Percentiles rank a stretch among this genome's conserved stretches.
These are phyloP conservation scores for Drosophila dives DNA, from an alignment of 2,888 invertebrate species.

Conservation along the genomic window DNA sequence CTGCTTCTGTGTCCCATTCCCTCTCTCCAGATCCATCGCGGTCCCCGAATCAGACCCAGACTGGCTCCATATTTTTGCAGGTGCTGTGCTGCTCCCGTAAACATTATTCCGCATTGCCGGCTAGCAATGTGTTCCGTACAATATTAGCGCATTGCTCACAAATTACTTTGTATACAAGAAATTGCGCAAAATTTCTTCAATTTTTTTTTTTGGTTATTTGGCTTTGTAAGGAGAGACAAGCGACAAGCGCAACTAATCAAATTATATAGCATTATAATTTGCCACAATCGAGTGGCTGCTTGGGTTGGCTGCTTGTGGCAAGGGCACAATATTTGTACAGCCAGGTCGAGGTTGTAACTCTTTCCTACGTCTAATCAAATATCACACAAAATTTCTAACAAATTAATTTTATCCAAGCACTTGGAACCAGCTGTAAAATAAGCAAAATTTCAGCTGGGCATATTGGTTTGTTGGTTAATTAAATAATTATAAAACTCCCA, in stretches of 20 bases:
- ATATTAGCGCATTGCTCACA: constrained; percentile 40
- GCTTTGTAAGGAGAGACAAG: constrained; percentile 14
- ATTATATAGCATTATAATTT: constrained; percentile 55
- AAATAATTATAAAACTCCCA: background rate
- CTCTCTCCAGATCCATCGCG: background rate
- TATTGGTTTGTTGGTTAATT: background rate
- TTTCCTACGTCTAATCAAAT: constrained; percentile 14
- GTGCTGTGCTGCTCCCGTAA: constrained; percentile 3
- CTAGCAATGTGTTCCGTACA: constrained; percentile 3
- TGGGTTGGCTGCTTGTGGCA: constrained; percentile 29
- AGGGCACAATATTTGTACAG: constrained; percentile 22
- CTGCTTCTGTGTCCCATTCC: constrained; percentile 7
- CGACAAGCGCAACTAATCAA: constrained; percentile 59
- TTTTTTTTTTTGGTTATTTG: constrained; percentile 3
- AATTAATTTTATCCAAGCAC: background rate
- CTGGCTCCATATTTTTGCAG: constrained; percentile 4
- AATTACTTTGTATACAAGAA: constrained; percentile 41
- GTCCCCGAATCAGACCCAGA: background rate
- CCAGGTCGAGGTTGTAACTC: constrained; percentile 14
- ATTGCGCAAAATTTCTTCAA: constrained; percentile 62
- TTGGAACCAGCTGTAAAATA: background rate
- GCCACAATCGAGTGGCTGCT: constrained; percentile 54
- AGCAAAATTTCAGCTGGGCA: background rate
- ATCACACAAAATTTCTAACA: background rate
- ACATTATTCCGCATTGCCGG: constrained; percentile 68